Evolutionary conservation across 2,888 invertebrate species (phyloP).

Genomic region (Gortyna flavago): DNA sequence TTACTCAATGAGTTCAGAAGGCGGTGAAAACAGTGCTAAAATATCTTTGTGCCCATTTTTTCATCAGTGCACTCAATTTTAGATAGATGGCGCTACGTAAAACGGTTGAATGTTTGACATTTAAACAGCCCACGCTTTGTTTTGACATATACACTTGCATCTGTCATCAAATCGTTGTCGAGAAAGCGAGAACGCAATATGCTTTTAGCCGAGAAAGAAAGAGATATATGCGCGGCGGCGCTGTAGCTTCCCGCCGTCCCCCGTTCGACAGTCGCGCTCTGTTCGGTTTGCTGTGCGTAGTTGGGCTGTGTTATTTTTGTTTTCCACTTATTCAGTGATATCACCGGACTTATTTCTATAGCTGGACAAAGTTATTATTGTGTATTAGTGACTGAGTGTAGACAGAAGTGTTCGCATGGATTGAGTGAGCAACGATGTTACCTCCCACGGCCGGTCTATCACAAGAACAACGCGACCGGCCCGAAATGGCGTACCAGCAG

Average conservation of each 20-base stretch:
- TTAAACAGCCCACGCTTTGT: conserved; percentile 87
- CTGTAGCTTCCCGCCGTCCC: conserved; percentile 87
- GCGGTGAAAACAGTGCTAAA: conserved; percentile 63
- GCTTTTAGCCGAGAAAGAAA: conserved; percentile 66
- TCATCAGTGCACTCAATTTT: conserved; percentile 48
- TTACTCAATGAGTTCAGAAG: conserved; percentile 62
- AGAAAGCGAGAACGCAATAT: conserved; percentile 74
- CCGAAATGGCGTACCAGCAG: conserved; percentile 88
- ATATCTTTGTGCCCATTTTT: conserved; percentile 69
- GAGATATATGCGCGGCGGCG: conserved; percentile 84
- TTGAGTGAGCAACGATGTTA: conserved; percentile 86
- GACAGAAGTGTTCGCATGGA: conserved; percentile 82
- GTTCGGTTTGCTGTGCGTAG: conserved; percentile 84
- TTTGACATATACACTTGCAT: conserved; percentile 84
- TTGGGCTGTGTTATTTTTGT: conserved; percentile 77
- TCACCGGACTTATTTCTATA: conserved; percentile 59
- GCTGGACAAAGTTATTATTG: conserved; percentile 67
- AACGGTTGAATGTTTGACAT: conserved; percentile 82
- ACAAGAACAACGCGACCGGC: conserved; percentile 87
- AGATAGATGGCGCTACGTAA: conserved; percentile 78
- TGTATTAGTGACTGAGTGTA: conserved; percentile 74
- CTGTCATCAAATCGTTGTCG: conserved; percentile 82
- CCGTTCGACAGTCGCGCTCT: conserved; percentile 85
- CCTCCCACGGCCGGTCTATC: conserved; percentile 88
- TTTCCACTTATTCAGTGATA: conserved; percentile 68